Evolutionary conservation across 2,113 vertebrate genomes (phyloP).

Genomic region (Chloroceryle aenea): DNA sequence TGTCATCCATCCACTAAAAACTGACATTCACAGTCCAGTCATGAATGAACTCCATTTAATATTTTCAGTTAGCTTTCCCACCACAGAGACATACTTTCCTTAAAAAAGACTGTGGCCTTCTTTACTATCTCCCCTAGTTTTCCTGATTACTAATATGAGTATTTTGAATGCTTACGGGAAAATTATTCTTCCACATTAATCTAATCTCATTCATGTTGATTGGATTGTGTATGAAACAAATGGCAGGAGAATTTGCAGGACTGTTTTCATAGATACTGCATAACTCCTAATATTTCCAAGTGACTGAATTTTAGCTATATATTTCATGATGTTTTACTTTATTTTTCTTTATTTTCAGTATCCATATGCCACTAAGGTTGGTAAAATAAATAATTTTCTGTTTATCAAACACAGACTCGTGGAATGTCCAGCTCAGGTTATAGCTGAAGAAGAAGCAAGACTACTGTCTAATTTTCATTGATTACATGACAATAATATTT

Average conservation of each 20-base stretch:
- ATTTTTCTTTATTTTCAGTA: not conserved
- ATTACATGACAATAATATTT: constrained; percentile 34
- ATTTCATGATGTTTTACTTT: not conserved
- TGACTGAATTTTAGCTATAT: not conserved
- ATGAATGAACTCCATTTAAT: not conserved
- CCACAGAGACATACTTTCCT: not conserved
- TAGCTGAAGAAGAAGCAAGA: not conserved
- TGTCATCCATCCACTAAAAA: not conserved
- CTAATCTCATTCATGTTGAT: not conserved
- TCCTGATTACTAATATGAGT: not conserved
- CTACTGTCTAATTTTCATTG: not conserved
- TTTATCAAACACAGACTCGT: not conserved
- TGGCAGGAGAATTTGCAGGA: not conserved
- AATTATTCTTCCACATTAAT: not conserved
- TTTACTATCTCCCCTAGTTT: not conserved
- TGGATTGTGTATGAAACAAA: not conserved
- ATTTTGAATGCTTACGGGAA: not conserved
- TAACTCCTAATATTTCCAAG: not conserved
- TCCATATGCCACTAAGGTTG: not conserved
- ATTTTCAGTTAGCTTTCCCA: not conserved
- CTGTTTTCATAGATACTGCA: not conserved
- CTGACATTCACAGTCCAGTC: not conserved
- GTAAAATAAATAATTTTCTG: not conserved
- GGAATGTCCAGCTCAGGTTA: not conserved
- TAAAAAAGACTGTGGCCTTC: not conserved